Base-by-base conservation (phyloP, 1,140 invertebrate genomes). In the Oryctes rhinoceros region DNA sequence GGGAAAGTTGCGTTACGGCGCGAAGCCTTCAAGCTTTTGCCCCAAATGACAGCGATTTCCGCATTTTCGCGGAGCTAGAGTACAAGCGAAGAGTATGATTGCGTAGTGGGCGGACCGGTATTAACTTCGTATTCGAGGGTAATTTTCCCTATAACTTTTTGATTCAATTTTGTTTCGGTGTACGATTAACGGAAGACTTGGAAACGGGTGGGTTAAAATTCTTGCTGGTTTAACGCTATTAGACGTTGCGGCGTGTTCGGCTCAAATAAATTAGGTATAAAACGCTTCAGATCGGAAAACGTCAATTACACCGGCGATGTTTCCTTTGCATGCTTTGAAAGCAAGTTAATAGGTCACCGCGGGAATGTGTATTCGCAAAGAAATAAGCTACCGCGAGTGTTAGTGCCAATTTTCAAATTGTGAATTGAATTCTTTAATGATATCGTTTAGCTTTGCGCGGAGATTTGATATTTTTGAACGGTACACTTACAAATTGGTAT, bases 151-250 rank as follows among this genome's bases (percentile, higher is more conserved):
- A 44, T 1, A 44, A 44, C 39, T 44, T 44, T 44, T 44, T 44
- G 39, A 59, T 59, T 59, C 53, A 59, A 59, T 59, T 59, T 44
- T 44, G 39, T 44, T 59, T 59, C 53, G 6, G 53, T 59, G 18
- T 6, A n/a, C 53, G 15, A n/a, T 59, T 59, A 59, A 59, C 13
- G n/a, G 15, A 6, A 15, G 53, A 15, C 15, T 15, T 18, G 18
- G 6, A 59, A 59, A 7, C 6, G 53, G 13, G 53, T 7, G 9
- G 39, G 9, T 44, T 44, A 44, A 44, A 44, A 44, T 44, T 44
- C 9, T 10, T 7, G 39, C 9, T 10, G 9, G 15, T 59, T 59
- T 59, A 59, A 59, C 53, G 53, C 13, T 6, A 59, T 59, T 59
- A 59, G 18, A 59, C n/a, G 53, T 59, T 18, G 15, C 53, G n/a